Evolutionary conservation across 2,888 invertebrate genomes (phyloP).

Genomic region (Limenitis arthemis): DNA sequence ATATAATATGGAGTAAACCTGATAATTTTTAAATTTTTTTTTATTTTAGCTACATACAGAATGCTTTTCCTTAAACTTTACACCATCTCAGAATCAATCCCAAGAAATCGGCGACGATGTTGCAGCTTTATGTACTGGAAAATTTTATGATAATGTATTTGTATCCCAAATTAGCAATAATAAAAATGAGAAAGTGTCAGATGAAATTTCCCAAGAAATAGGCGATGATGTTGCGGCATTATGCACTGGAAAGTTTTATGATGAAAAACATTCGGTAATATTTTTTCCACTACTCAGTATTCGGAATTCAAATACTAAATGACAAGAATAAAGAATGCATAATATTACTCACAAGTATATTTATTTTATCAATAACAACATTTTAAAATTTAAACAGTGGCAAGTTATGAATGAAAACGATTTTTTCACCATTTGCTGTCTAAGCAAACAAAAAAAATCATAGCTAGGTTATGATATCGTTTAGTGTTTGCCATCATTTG

Average conservation of each 20-base stretch:
- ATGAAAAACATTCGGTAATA: too few species aligned
- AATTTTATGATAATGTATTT: slow-evolving; percentile 65
- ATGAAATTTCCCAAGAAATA: slow-evolving; percentile 37
- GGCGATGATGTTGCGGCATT: slow-evolving; percentile 66
- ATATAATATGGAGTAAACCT: background rate
- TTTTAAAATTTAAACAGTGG: too few species aligned
- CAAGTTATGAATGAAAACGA: too few species aligned
- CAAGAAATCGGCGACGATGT: slow-evolving; percentile 62
- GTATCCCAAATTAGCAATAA: slow-evolving; percentile 29
- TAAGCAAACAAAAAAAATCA: too few species aligned
- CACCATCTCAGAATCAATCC: slow-evolving; percentile 57
- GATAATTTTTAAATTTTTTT: slow-evolving; percentile 17
- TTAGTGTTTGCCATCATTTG: too few species aligned
- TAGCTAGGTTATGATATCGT: too few species aligned
- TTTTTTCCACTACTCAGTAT: too few species aligned
- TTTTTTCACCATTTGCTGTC: too few species aligned
- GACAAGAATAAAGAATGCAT: too few species aligned
- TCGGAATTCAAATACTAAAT: too few species aligned
- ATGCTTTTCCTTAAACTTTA: slow-evolving; percentile 43
- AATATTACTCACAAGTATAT: too few species aligned
- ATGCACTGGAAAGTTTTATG: slow-evolving; percentile 74
- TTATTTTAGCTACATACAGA: slow-evolving; percentile 68
- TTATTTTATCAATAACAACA: too few species aligned
- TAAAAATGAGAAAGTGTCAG: background rate
- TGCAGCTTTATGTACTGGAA: slow-evolving; percentile 70